Base-by-base conservation (phyloP, 2,888 invertebrate genomes). In the Pomacea canaliculata region DNA sequence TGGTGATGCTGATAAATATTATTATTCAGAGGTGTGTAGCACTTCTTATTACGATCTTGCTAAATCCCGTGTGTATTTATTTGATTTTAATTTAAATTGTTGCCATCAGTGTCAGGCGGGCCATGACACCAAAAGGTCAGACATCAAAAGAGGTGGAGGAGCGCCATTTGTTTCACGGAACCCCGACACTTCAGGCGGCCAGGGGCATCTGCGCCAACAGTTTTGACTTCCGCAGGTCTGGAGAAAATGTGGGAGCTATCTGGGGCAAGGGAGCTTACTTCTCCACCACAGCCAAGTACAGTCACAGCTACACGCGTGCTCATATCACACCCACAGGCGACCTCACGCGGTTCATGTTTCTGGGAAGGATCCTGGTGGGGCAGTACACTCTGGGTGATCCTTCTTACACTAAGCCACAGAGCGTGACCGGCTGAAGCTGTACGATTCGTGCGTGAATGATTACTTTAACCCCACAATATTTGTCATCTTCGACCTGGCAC, bases 191-290 rank as follows among this genome's bases (percentile, higher is more conserved):
- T 13, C 74, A 81, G n/a, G 79, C 80, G 3, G 75, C 83, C 18
- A 83, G 83, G 46, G 81, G 83, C 13, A 84, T 84, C 69, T 83
- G 83, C 75, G 80, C 78, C 49, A 83, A 83, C 69, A 83, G 83
- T n/a, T 84, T 84, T 76, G 84, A 84, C 73, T 84, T 83, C 83
- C 73, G 84, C 49, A 71, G 83, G 1, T 82, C 83, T 80, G 84
- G 84, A 27, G 82, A 82, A 71, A 79, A 84, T 76, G 51, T 56
- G 4, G 84, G 83, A n/a, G 80, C 83, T 46, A 79, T 82, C 48
- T 82, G 82, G 78, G 84, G 84, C 23, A 59, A 80, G 86, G 87
- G 87, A 70, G 85, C 85, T 8, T 87, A 87, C 76, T 87, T 87
- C 82, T 86, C 87, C 65, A 79, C 79, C 62, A 79, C 83, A 67